phyloP scores from a whole-genome alignment of 2,113 vertebrate species.

The Calidris pugnax region DNA sequence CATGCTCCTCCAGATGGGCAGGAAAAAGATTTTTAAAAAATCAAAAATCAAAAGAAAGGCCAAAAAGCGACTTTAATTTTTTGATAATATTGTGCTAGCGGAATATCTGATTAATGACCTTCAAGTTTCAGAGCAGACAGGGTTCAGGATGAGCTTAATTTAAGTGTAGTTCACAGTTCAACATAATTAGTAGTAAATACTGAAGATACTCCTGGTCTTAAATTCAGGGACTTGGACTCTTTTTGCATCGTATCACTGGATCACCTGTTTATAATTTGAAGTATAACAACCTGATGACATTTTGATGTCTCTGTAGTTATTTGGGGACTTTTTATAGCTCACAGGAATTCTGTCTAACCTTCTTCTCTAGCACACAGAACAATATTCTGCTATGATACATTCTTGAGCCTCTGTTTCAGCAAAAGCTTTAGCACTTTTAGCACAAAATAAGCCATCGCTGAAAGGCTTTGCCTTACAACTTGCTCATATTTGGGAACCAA shows the following conservation, averaged over 20 bases:
- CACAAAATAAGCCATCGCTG: neutral
- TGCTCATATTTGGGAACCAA: neutral
- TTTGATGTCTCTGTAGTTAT: slow-evolving; percentile 40
- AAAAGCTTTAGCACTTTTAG: neutral
- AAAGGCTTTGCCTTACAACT: neutral
- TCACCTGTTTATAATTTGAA: slow-evolving; percentile 31
- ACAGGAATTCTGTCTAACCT: neutral
- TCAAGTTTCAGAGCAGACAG: neutral
- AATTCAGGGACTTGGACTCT: neutral
- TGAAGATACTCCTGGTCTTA: neutral
- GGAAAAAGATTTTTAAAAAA: neutral
- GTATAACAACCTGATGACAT: slow-evolving; percentile 29
- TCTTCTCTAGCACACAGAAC: neutral
- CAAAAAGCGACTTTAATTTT: neutral
- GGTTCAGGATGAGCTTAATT: neutral
- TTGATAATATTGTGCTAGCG: neutral
- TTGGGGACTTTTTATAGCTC: slow-evolving; percentile 23
- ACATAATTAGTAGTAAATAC: neutral
- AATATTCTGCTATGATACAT: neutral
- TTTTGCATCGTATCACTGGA: neutral
- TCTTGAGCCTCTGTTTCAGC: neutral
- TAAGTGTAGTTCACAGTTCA: neutral
- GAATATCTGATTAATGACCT: neutral
- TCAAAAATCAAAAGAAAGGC: neutral
- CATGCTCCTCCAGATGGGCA: neutral